Percentiles rank a stretch among this genome's conserved stretches.
These are phyloP conservation scores for Tachuris rubrigastra DNA, from an alignment of 2,113 vertebrate genomes.

Conservation along the genomic window DNA sequence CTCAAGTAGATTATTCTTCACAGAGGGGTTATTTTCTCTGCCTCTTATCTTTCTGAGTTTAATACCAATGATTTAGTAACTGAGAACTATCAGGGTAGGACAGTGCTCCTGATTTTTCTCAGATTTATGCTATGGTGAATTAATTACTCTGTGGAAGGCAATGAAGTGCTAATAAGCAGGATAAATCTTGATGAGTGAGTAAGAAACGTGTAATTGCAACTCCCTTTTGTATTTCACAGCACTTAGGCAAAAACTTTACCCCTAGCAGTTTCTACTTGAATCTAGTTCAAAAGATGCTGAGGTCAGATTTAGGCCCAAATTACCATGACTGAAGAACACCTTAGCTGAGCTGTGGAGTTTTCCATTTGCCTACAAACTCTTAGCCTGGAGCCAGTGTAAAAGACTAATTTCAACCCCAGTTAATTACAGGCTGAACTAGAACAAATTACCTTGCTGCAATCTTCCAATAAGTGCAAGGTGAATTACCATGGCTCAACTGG, in stretches of 20 bases:
- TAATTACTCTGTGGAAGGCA: conserved; percentile 18
- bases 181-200: neutral
- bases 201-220: neutral
- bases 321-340: neutral
- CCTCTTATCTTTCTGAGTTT: neutral
- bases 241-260: neutral
- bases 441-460: neutral
- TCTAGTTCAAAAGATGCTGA: neutral
- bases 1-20: neutral
- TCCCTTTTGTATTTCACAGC: neutral
- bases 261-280: neutral
- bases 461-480: neutral
- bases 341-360: neutral
- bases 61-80: conserved; percentile 3
- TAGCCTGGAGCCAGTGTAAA: neutral
- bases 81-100: neutral
- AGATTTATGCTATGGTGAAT: neutral
- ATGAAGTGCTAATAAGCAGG: neutral
- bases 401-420: neutral
- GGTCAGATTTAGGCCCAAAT: neutral
- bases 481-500: neutral
- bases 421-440: neutral
- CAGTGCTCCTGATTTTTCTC: neutral
- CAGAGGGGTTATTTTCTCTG: neutral
- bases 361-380: neutral